These are phyloP conservation scores for Portunus trituberculatus DNA, from an alignment of 1,140 invertebrate species.

Conservation along the genomic window DNA sequence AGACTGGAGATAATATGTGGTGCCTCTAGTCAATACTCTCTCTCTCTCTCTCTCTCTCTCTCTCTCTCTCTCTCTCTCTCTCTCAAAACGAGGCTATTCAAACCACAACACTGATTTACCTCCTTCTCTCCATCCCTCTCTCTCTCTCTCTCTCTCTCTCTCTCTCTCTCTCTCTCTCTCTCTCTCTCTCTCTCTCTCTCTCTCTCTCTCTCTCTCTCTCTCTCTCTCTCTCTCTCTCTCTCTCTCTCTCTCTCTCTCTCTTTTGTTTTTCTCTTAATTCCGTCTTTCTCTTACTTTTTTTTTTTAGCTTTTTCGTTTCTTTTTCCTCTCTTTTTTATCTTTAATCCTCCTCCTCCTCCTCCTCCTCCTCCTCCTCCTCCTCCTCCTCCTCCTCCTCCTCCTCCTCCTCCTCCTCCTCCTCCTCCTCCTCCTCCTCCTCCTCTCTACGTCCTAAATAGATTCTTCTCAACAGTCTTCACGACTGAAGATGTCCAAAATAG, in stretches of 20 bases:
- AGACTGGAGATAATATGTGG: background rate
- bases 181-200: no score
- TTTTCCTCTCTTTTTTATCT: background rate
- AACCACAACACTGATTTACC: background rate
- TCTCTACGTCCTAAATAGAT: no score
- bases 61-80: background rate
- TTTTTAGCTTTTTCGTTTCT: background rate
- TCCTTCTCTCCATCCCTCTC: background rate
- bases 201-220: no score
- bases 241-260: constrained; percentile 20
- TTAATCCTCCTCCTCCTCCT: background rate
- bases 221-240: background rate
- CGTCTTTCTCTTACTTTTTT: background rate
- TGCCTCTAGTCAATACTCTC: background rate
- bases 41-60: no score
- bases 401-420: background rate
- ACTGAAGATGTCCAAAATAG: no score
- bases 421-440: no score
- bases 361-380: background rate
- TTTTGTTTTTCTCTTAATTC: background rate
- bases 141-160: no score
- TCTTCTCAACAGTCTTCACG: no score
- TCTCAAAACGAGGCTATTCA: background rate
- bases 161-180: no score
- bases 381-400: background rate